These are phyloP conservation scores for Crotalus viridis DNA, from an alignment of 2,113 vertebrate genomes.

Conservation along the genomic window DNA sequence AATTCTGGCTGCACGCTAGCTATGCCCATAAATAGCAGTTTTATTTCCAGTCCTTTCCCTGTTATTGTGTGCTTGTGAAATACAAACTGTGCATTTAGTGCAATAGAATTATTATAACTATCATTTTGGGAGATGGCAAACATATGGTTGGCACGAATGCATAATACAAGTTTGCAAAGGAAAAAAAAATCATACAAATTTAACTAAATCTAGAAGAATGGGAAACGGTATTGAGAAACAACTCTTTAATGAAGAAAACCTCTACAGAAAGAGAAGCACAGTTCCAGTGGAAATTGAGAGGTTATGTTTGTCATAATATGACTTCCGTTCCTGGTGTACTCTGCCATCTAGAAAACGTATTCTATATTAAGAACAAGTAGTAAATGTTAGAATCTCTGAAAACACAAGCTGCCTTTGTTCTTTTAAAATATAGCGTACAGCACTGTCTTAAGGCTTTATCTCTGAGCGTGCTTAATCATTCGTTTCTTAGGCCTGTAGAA, in stretches of 20 bases:
- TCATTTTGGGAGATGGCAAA: not conserved
- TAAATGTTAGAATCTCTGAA: conserved; percentile 13
- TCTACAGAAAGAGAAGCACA: not conserved
- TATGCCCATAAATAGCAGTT: not conserved
- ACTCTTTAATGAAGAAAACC: not conserved
- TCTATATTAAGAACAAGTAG: conserved; percentile 9
- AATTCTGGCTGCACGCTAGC: not conserved
- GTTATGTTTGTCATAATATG: not conserved
- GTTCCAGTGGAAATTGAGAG: conserved; percentile 3
- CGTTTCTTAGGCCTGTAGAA: conserved; percentile 11
- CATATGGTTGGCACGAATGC: not conserved
- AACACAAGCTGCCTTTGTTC: not conserved
- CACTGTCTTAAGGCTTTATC: conserved; percentile 16
- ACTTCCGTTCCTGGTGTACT: not conserved
- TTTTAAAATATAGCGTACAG: not conserved
- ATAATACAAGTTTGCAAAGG: not conserved
- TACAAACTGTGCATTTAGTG: not conserved
- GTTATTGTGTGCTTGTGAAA: not conserved
- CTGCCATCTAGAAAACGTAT: conserved; percentile 22
- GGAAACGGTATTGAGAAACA: not conserved
- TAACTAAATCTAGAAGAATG: conserved; percentile 8
- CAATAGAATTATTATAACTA: not conserved
- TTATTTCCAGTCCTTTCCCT: not conserved
- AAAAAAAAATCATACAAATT: not conserved
- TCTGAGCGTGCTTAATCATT: conserved; percentile 3